Base-by-base conservation (phyloP, 92 coral and sea anemone genomes). In the Epizoanthus illoricatus region DNA sequence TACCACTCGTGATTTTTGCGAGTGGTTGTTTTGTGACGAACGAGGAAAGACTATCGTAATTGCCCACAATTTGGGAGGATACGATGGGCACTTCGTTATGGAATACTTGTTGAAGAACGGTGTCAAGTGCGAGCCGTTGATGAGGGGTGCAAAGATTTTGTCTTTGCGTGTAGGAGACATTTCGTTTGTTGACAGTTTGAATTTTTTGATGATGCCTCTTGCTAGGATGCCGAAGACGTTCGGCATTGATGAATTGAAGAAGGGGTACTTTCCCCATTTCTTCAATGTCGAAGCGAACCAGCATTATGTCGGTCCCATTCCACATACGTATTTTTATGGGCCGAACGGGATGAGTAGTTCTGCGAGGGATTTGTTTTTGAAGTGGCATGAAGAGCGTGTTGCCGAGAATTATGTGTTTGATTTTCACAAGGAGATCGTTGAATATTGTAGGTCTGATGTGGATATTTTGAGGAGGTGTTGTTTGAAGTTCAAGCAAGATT, bases 391-490 rank as follows among this genome's bases (percentile, higher is more conserved):
- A 0, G 19, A 4, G 1, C 65, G 58, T 0, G 60, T 28, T 0
- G 61, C 18, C 0, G 8, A 69, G 0, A 9, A 68, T 17, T 68
- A 81, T 13, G 79, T 81, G 6, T 81, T 47, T 6, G 79, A 81
- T 2, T 69, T 81, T 23, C 21, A 28, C 57, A 58, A 69, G 1
- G 85, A 81, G 52, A 24, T 81, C 1, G 2, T 69, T 0, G 36
- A 18, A 0, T 81, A 70, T 8, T 81, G 85, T 55, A 60, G 21
- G 1, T 81, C 85, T 0, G 78, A 81, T 11, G 78, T 70, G 17
- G 86, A 82, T 33, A 82, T 70, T 16, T 18, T 82, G 15, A 40
- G 86, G 0, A 40, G 80, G 11, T 82, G 86, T 36, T 82, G 79
- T 23, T 42, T 71, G 3, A 20, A 36, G 18, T 82, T 70, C 9